Evolutionary conservation across 2,888 invertebrate species (phyloP), one percentile per base, ranked within the genome.

Genomic region (Dyspetes luteomarginatus): DNA sequence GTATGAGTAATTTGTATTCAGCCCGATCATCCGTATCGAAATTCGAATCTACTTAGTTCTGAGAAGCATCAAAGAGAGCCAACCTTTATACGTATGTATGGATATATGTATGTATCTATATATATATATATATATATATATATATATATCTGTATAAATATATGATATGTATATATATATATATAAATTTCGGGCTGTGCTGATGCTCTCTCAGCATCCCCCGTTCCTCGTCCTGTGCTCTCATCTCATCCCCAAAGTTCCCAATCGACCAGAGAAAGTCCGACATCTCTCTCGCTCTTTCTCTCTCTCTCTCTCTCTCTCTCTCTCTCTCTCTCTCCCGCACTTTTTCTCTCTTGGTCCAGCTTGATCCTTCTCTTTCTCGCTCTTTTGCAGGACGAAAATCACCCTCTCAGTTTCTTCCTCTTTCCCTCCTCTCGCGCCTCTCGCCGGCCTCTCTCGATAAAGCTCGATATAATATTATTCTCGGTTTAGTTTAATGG

Each of bases 31-130:
- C 91, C 92, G 91, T 92, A 92, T 91, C 92, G 91, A 92, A 92
- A 92, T 91, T 92, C 92, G 90, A 91, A 92, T 92, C 92, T 92
- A 91, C 91, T 92, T 92, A 92, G 92, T 92, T 92, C 92, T 91
- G 91, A 91, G 91, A 91, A 91, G 90, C 89, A 78, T 69, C 82
- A 67, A 43, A 78, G 68, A 73, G 74, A 69, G 62, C 52, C 17
- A 69, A 48, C 58, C 24, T 50, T 62, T 64, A 65, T 30, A 50
- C 55, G 24, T 62, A 58, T 28, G 58, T 48, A 43, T 60, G 12
- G 62, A 64, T 28, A 62, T 12, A 67, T 67, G 50, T 67, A 50
- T 55, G 50, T 52, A 50, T 41, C 30, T 68, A 68, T 26, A 50
- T 43, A 28, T 64, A 48, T 62, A 22, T 48, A 41, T 30, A 24